Evolutionary conservation across 1,140 invertebrate species (phyloP).

Genomic region (Carcinoscorpius rotundicauda): DNA sequence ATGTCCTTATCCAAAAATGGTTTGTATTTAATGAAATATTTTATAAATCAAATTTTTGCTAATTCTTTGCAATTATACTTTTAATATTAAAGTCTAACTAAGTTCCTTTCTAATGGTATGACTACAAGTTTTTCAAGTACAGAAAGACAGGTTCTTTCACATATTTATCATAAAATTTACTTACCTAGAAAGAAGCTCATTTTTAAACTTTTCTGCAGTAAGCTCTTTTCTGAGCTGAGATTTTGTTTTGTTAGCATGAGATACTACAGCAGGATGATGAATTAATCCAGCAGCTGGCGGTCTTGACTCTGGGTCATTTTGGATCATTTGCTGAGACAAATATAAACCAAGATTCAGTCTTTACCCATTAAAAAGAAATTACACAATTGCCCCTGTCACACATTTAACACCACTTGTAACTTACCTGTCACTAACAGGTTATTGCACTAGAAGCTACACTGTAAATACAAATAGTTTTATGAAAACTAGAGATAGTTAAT

Average conservation of each 20-base stretch:
- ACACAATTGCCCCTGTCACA: neutral
- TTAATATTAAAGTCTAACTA: too few relatives aligned
- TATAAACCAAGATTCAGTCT: conserved; percentile 20
- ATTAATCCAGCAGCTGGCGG: conserved; percentile 50
- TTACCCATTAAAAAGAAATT: conserved; percentile 9
- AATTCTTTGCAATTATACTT: too few relatives aligned
- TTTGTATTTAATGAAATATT: too few relatives aligned
- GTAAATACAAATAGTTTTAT: too few relatives aligned
- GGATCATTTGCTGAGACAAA: conserved; percentile 47
- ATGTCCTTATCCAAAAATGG: too few relatives aligned
- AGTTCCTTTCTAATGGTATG: too few relatives aligned
- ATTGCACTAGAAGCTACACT: too few relatives aligned
- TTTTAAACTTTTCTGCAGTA: conserved; percentile 62
- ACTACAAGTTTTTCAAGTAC: too few relatives aligned
- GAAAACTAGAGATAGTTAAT: too few relatives aligned
- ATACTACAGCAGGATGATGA: conserved; percentile 50
- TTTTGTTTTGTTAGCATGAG: conserved; percentile 57
- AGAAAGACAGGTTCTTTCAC: too few relatives aligned
- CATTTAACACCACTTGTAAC: neutral
- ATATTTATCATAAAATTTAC: neutral
- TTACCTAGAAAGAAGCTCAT: conserved; percentile 34
- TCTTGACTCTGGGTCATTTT: conserved; percentile 46
- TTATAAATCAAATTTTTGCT: too few relatives aligned
- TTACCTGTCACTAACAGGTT: neutral
- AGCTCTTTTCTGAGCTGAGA: conserved; percentile 63